Percentiles rank a stretch among this genome's conserved stretches.
phyloP scores from a whole-genome alignment of 37 sponge, comb jelly and placozoan genomes.

The Mnemiopsis leidyi region DNA sequence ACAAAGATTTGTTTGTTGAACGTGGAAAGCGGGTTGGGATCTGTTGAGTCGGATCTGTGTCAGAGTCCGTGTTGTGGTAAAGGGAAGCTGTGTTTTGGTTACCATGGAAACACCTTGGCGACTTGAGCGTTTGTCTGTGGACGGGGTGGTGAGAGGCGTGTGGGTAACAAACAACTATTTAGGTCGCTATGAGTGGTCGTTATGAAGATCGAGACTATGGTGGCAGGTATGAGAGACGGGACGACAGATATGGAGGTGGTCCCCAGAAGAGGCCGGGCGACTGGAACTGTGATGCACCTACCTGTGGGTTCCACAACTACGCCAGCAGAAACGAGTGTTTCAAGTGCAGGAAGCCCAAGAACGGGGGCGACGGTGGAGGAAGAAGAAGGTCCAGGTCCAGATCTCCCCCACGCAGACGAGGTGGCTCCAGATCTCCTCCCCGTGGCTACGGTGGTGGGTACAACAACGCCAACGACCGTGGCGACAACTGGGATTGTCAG shows the following conservation, averaged over 20 bases:
- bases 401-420: background rate
- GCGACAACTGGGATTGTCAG: constrained; percentile 53
- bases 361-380: constrained; percentile 9
- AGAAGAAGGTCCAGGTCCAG: constrained; percentile 13
- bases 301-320: constrained; percentile 50
- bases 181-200: constrained; percentile 34
- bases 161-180: constrained; percentile 51
- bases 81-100: no score
- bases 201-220: constrained; percentile 13
- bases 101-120: background rate
- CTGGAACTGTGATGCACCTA: constrained; percentile 2
- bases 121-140: background rate
- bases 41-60: no score
- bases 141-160: no score
- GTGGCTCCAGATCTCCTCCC: constrained; percentile 6
- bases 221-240: constrained; percentile 3
- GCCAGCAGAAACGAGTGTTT: constrained; percentile 53
- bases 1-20: no score
- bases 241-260: constrained; percentile 1
- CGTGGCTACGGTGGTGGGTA: constrained; percentile 38
- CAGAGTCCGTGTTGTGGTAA: no score
- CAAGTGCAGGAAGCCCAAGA: constrained; percentile 18
- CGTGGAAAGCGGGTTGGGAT: no score
- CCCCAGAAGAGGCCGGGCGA: background rate
- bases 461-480: constrained; percentile 25